Base-by-base conservation (phyloP, 2,888 invertebrate genomes). In the Polymixis flavicincta region DNA sequence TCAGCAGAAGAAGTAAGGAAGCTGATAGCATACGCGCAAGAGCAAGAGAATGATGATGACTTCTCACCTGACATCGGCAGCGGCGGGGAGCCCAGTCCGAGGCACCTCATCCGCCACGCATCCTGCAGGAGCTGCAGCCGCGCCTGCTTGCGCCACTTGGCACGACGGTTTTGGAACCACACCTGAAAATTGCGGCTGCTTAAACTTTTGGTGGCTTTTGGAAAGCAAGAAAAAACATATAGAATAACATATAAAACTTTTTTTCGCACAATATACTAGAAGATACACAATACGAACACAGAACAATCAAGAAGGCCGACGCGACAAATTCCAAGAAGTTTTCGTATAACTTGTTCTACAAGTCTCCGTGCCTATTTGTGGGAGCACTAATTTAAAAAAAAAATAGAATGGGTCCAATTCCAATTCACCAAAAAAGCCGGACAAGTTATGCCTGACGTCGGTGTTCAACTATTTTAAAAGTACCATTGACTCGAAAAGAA, bases 121-220 rank as follows among this genome's bases (percentile, higher is more conserved):
- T 98, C 99, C 91, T 99, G 98, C 32, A 99, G 95, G 70, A 99
- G 96, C 90, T 98, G 98, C 77, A 99, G 96, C 0, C 98, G 97
- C 1, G 98, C 98, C 90, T 98, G 98, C 92, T 99, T 99, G 28
- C 99, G 97, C 99, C 99, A 99, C 93, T 99, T 99, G 9, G 99
- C 99, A 70, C 99, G 97, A 60, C 99, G 97, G 92, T 99, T 99
- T 97, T 99, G 99, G 94, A 99, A 99, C 98, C 98, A 98, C 37
- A 98, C 98, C 98, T 98, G 92, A 7, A 81, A 84, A 48, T 52
- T 14, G 28, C 1, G 9, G 2, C 2, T 60, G 9, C 5, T 75
- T 57, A 74, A 37, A n/a, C 17, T 45, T 68, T 68, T n/a, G 25
- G 9, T 19, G 22, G 55, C 17, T 9, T 17, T 28, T 14, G 22